Percentiles rank a stretch among this genome's conserved stretches.
These are phyloP conservation scores for Drosophila seguyi DNA, from an alignment of 1,140 invertebrate species.

Conservation along the genomic window DNA sequence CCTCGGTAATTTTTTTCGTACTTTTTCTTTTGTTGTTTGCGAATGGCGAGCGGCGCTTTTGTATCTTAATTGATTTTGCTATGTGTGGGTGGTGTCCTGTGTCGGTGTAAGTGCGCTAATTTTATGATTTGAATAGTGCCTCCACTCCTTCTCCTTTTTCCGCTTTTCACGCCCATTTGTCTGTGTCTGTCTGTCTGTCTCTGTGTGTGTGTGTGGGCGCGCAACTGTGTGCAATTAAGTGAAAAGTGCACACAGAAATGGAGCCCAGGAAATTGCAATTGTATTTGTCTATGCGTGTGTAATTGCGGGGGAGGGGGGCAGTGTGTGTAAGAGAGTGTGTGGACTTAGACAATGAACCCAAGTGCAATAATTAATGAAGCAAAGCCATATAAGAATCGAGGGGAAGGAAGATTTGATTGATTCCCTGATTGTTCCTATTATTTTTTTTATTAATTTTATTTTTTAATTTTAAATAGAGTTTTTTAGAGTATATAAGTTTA, in stretches of 20 bases:
- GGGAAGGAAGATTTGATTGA: constrained; percentile 2
- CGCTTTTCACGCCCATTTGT: constrained; percentile 12
- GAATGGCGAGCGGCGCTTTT: constrained; percentile 58
- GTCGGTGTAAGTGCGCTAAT: constrained; percentile 68
- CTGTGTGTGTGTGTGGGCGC: constrained; percentile 3
- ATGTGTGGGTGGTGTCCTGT: constrained; percentile 21
- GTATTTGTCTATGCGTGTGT: constrained; percentile 50
- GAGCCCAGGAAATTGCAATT: constrained; percentile 68
- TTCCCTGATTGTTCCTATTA: background rate
- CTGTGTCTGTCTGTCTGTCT: constrained; percentile 7
- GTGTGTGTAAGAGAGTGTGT: background rate
- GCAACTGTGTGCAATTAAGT: constrained; percentile 73
- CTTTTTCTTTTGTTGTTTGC: constrained; percentile 49
- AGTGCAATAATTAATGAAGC: constrained; percentile 57
- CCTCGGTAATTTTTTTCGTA: constrained; percentile 21
- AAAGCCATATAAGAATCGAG: constrained; percentile 12
- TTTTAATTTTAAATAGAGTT: background rate
- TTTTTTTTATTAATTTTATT: background rate
- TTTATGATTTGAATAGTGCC: constrained; percentile 73
- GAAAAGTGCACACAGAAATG: constrained; percentile 72
- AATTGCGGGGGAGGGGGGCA: background rate
- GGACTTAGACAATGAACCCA: constrained; percentile 46
- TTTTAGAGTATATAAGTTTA: background rate
- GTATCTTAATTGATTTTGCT: constrained; percentile 75
- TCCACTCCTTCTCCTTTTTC: constrained; percentile 1